phyloP scores from a whole-genome alignment of 1,140 invertebrate genomes.

The Cydia pomonella region DNA sequence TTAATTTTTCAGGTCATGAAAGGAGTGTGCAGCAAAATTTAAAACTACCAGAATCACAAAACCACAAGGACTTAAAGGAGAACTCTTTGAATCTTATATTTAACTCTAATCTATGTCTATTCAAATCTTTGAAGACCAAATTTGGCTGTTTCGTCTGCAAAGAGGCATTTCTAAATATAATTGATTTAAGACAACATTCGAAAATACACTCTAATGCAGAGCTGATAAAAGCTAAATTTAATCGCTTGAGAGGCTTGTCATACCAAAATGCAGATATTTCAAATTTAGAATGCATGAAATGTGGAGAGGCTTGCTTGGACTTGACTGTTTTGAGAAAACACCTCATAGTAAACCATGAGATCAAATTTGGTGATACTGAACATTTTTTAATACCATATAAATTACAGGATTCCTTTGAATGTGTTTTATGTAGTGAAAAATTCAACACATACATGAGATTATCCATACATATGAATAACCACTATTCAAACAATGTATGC shows the following conservation, averaged over 20 bases:
- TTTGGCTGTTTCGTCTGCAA: conserved; percentile 51
- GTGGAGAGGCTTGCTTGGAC: conserved; percentile 36
- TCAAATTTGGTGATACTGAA: conserved; percentile 38
- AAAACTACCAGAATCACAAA: conserved; percentile 10
- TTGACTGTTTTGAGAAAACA: conserved; percentile 42
- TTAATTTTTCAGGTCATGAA: conserved; percentile 16
- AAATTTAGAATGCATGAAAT: conserved; percentile 47
- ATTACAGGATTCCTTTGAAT: conserved; percentile 44
- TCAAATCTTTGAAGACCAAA: conserved; percentile 53
- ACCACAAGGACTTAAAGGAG: conserved; percentile 35
- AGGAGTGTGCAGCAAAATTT: conserved; percentile 11
- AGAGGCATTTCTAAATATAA: conserved; percentile 40
- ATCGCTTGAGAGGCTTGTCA: conserved; percentile 41
- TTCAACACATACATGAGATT: conserved; percentile 48
- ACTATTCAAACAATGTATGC: conserved; percentile 51
- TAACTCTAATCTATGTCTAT: conserved; percentile 56
- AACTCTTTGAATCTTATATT: conserved; percentile 48
- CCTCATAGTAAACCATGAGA: conserved; percentile 40
- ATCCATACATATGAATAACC: conserved; percentile 52
- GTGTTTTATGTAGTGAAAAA: conserved; percentile 44
- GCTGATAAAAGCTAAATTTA: conserved; percentile 36
- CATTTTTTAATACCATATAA: conserved; percentile 50
- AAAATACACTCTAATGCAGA: conserved; percentile 40
- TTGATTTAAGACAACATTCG: conserved; percentile 45
- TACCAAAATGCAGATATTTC: conserved; percentile 53